Percentiles rank a stretch among this genome's conserved stretches.
These are phyloP conservation scores for Tetragonula clypearis DNA, from an alignment of 1,140 invertebrate genomes.

Conservation along the genomic window DNA sequence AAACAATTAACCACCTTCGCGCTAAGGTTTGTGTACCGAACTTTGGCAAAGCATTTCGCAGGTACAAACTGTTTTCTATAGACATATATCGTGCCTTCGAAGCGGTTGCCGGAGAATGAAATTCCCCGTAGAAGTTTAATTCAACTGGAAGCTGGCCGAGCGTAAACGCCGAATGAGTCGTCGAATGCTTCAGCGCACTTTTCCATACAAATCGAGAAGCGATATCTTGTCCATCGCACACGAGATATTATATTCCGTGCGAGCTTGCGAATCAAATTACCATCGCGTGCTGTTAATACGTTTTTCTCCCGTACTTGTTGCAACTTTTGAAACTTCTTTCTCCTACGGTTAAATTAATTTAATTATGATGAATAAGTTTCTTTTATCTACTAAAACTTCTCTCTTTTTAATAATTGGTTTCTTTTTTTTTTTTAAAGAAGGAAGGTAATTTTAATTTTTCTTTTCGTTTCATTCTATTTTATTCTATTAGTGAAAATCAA, in stretches of 20 bases:
- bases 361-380: not conserved
- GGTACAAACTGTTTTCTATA: conserved; percentile 59
- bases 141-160: conserved; percentile 72
- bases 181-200: conserved; percentile 61
- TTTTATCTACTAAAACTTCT: not conserved
- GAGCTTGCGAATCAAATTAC: not conserved
- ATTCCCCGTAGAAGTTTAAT: conserved; percentile 76
- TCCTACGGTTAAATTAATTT: not conserved
- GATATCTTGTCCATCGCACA: not conserved
- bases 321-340: not conserved
- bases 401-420: not conserved
- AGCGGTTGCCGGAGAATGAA: conserved; percentile 54
- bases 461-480: no score
- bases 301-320: not conserved
- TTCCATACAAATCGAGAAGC: conserved; percentile 10
- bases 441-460: no score
- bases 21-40: conserved; percentile 60
- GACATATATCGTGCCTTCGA: conserved; percentile 53
- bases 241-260: not conserved
- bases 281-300: not conserved
- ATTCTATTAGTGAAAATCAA: no score
- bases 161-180: conserved; percentile 76
- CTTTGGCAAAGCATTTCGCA: conserved; percentile 64
- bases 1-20: conserved; percentile 74
- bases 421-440: no score